Evolutionary conservation across 92 coral and sea anemone species (phyloP), one percentile per base, ranked within the genome.

Genomic region (Parazoanthus darwini): DNA sequence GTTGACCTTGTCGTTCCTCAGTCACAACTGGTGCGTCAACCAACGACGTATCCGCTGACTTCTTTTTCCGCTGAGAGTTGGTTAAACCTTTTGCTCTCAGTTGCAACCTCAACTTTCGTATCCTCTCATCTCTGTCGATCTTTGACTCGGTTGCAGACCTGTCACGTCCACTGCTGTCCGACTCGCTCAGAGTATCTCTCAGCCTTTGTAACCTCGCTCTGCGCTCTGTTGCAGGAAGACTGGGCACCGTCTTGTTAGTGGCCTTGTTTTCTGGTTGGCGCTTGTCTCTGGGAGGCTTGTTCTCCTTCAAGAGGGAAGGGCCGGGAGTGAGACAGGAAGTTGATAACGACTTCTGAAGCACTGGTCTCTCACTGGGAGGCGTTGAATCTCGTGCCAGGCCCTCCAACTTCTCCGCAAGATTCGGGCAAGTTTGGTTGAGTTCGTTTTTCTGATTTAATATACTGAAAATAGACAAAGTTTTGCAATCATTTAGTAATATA

Each of bases 241-340:
- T 66, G 29, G 75, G n/a, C 1, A 33, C 79, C 14, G 3, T 26
- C 87, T 48, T 84, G 43, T 14, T 26, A 0, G 79, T 14, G 67
- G 46, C 68, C 26, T 84, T 16, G 14, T 14, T 46, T 84, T 72
- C 68, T 37, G 1, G 14, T 84, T 66, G 22, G 5, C 6, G 58
- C 23, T 82, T 82, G 10, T 3, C 39, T 4, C n/a, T 48, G 6
- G 67, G 79, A 46, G 87, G 79, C 23, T 72, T 48, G 78, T 84
- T 84, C 44, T 84, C 87, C 38, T 84, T 84, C 14, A 84, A 68
- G 54, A 84, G 15, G 58, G 87, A 84, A 29, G 78, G 87, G 5
- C 79, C 87, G 23, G 87, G 87, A 71, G 87, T 84, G 43, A 84
- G 87, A 54, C 75, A 70, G 11, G 87, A 84, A 20, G 87, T 84